These are phyloP conservation scores for Caretta caretta DNA, from an alignment of 2,113 vertebrate genomes.

Conservation along the genomic window DNA sequence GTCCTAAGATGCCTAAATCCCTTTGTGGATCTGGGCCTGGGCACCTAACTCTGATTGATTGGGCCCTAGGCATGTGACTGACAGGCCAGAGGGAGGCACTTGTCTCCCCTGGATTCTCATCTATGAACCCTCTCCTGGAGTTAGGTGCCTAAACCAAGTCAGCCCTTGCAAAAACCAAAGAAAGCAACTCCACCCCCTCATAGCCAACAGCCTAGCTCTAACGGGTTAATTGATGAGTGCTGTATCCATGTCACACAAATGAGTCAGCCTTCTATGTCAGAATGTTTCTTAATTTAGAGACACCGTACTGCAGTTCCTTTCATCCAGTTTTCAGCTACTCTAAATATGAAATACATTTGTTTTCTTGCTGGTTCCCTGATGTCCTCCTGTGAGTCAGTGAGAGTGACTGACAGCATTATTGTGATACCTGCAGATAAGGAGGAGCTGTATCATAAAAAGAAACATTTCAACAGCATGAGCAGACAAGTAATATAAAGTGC, in stretches of 20 bases:
- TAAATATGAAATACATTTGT: not conserved
- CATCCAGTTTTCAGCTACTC: not conserved
- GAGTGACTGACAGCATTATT: not conserved
- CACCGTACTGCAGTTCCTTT: fast-evolving
- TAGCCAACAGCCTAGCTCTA: not conserved
- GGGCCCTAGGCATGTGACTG: not conserved
- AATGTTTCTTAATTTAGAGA: constrained; percentile 26
- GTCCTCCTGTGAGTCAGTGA: constrained; percentile 13
- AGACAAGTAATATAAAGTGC: not conserved
- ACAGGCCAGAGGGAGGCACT: not conserved
- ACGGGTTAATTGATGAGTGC: not conserved
- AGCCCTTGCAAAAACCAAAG: not conserved
- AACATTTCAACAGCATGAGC: not conserved
- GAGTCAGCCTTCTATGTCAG: constrained; percentile 16
- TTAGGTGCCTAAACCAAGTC: not conserved
- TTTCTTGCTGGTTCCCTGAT: not conserved
- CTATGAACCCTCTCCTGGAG: not conserved
- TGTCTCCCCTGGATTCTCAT: not conserved
- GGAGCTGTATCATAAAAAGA: not conserved
- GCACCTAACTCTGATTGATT: not conserved
- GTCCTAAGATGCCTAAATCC: not conserved
- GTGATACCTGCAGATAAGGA: fast-evolving
- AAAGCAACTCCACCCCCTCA: not conserved
- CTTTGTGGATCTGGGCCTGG: not conserved
- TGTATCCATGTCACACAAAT: fast-evolving